phyloP scores from a whole-genome alignment of 2,797 vertebrate species.

The Rhinogobio ventralis region DNA sequence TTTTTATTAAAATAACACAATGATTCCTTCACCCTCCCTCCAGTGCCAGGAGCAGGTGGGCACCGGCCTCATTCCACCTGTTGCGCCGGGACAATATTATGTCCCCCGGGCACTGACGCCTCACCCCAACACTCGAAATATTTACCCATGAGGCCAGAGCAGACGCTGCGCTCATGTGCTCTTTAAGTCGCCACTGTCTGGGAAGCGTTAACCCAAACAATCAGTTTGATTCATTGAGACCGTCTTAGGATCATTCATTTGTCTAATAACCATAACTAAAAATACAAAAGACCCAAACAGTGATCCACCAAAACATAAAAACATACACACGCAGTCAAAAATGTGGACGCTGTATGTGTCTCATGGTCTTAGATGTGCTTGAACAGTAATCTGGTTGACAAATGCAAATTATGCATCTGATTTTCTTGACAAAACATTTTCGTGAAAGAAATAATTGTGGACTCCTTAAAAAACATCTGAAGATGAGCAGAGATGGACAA shows the following conservation, averaged over 20 bases:
- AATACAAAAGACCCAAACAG: neutral
- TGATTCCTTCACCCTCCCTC: neutral
- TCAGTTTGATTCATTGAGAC: neutral
- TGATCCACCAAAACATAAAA: neutral
- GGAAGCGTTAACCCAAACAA: neutral
- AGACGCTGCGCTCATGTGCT: neutral
- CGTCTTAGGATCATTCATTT: neutral
- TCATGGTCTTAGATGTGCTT: neutral
- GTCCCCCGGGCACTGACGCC: constrained; percentile 35
- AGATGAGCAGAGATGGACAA: no score
- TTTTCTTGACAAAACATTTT: neutral
- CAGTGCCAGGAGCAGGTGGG: constrained; percentile 68
- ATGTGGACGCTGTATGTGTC: neutral
- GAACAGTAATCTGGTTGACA: neutral
- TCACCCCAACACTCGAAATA: constrained; percentile 27
- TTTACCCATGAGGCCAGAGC: neutral
- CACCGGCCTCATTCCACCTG: constrained; percentile 73
- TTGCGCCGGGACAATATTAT: constrained; percentile 68
- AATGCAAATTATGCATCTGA: neutral
- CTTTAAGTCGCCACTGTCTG: neutral
- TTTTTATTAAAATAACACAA: constrained; percentile 18
- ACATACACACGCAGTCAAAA: neutral
- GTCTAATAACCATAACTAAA: neutral
- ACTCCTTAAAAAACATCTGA: neutral
- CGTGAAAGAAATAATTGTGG: neutral